Conservation (phyloP, 2,113 vertebrate species). For the Athene noctua region DNA sequence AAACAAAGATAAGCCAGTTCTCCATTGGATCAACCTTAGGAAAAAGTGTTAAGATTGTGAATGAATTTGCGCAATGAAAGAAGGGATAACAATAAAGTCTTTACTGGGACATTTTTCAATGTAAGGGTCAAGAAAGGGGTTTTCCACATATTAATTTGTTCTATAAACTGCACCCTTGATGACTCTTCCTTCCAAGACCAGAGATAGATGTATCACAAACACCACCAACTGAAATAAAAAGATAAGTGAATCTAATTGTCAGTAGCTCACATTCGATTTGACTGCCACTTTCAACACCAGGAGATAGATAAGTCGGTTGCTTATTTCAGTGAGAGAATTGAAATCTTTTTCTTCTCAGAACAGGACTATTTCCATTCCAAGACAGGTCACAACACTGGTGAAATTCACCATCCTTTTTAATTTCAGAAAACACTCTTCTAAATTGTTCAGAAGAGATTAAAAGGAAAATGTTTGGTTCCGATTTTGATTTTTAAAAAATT, state of each 20-base stretch:
- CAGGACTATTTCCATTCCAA: background rate
- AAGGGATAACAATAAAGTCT: background rate
- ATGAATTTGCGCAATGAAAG: background rate
- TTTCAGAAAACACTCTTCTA: background rate
- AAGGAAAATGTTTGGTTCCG: background rate
- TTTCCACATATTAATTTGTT: background rate
- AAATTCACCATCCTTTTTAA: background rate
- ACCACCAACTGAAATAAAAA: background rate
- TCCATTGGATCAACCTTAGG: background rate
- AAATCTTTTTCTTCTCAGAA: background rate
- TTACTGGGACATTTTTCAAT: background rate
- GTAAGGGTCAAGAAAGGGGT: background rate
- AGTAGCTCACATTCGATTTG: background rate
- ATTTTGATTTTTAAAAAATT: background rate
- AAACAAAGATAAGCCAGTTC: conserved; percentile 10
- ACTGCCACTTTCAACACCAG: background rate
- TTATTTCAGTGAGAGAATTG: background rate
- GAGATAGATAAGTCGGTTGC: background rate
- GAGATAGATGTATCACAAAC: fast-evolving
- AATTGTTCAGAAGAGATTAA: background rate
- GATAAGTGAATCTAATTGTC: background rate
- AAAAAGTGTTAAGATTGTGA: background rate
- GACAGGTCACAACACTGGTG: background rate
- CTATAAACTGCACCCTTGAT: background rate
- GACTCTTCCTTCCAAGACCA: background rate